Evolutionary conservation across 2,113 vertebrate genomes (phyloP).

Genomic region (Rhinoderma darwinii): DNA sequence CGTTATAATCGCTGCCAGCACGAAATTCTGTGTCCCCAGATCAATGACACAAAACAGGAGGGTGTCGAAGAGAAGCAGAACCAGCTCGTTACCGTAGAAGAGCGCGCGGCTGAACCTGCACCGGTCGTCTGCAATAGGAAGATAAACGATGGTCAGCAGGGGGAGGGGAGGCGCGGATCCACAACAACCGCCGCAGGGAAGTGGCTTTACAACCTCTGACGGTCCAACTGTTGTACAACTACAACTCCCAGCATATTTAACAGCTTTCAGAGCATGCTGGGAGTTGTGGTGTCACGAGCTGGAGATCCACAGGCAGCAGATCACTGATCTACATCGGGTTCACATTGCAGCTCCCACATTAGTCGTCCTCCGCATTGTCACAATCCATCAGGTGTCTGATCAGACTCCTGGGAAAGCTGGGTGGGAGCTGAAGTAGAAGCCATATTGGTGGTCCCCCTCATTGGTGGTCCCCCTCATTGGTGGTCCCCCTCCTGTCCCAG

Average conservation of each 20-base stretch:
- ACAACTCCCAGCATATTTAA: too few relatives aligned
- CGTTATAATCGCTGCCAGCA: constrained; percentile 39
- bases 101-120: constrained; percentile 54
- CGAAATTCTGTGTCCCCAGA: constrained; percentile 42
- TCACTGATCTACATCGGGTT: too few relatives aligned
- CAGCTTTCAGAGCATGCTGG: too few relatives aligned
- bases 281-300: too few relatives aligned
- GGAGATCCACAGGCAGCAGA: too few relatives aligned
- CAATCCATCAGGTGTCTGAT: neutral
- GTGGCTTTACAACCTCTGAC: too few relatives aligned
- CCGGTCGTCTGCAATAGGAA: constrained; percentile 33
- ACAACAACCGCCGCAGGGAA: neutral
- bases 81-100: constrained; percentile 49
- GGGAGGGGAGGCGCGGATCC: neutral
- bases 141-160: neutral
- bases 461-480: too few relatives aligned
- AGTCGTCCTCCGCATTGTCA: too few relatives aligned
- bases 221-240: too few relatives aligned
- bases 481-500: too few relatives aligned
- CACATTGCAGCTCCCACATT: too few relatives aligned
- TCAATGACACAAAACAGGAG: constrained; percentile 55
- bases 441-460: neutral
- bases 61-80: constrained; percentile 33
- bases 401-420: neutral
- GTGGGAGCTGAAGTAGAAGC: neutral